phyloP scores from a whole-genome alignment of 2,113 vertebrate genomes.

The Salminus brasiliensis region DNA sequence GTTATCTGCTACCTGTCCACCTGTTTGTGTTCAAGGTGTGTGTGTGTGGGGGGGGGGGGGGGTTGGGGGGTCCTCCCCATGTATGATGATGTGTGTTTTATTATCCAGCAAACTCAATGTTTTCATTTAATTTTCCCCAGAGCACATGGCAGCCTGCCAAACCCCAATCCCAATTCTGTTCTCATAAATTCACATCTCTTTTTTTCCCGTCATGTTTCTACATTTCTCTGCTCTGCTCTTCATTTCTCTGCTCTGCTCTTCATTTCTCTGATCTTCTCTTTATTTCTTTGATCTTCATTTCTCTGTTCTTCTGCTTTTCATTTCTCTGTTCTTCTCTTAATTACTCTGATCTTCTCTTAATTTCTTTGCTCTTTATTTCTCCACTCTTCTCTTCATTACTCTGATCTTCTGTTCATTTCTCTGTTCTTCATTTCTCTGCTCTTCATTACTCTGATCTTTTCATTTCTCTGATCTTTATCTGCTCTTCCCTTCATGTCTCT shows the following conservation, averaged over 20 bases:
- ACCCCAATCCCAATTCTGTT: not conserved
- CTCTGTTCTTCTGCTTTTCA: no score
- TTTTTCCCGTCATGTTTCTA: not conserved
- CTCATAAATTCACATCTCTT: no score
- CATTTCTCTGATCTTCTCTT: no score
- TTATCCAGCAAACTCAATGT: constrained; percentile 26
- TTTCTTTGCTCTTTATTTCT: not conserved
- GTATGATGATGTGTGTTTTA: not conserved
- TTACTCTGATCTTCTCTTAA: no score
- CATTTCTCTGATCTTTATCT: not conserved
- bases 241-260: not conserved
- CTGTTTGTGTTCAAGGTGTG: no score
- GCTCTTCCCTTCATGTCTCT: not conserved
- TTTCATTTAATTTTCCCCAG: not conserved
- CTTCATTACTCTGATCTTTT: no score
- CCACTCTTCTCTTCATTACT: no score
- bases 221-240: not conserved
- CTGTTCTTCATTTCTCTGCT: not conserved
- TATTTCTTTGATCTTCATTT: not conserved
- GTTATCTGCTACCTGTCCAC: no score
- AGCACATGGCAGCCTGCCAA: not conserved
- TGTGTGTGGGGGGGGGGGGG: no score
- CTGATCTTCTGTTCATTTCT: no score
- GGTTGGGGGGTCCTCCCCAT: not conserved
- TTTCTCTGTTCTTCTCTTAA: not conserved